Percentiles rank a stretch among this genome's conserved stretches.
These are phyloP conservation scores for Amphiprion percula DNA, from an alignment of 2,113 vertebrate genomes.

Conservation along the genomic window DNA sequence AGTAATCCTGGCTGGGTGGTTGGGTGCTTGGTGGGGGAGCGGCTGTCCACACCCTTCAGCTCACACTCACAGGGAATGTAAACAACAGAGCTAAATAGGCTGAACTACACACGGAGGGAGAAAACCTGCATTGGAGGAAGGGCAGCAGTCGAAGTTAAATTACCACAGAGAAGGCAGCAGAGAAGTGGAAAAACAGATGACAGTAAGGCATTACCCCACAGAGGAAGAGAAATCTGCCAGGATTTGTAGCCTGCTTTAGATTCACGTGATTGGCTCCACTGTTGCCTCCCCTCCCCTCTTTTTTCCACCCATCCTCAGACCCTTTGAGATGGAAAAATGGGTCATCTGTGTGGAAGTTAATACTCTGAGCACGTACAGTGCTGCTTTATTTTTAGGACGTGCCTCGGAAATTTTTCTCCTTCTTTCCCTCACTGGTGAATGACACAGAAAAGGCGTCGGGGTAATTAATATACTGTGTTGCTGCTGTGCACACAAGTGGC, in stretches of 20 bases:
- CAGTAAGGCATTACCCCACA: constrained; percentile 65
- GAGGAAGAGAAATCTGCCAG: constrained; percentile 73
- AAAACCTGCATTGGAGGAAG: constrained; percentile 42
- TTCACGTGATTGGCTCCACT: constrained; percentile 74
- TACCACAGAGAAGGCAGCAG: constrained; percentile 25
- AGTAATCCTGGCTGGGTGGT: constrained; percentile 39
- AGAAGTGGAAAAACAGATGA: constrained; percentile 74
- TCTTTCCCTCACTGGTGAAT: constrained; percentile 59
- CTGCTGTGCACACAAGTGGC: constrained; percentile 57
- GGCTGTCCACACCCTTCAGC: constrained; percentile 59
- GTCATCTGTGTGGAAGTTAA: constrained; percentile 83
- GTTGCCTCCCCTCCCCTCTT: constrained; percentile 16
- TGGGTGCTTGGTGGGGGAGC: constrained; percentile 20
- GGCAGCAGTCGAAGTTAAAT: constrained; percentile 47
- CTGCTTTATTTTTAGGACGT: constrained; percentile 84
- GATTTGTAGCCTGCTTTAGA: constrained; percentile 80
- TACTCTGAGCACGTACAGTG: constrained; percentile 79
- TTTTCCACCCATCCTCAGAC: constrained; percentile 74
- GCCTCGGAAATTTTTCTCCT: constrained; percentile 67
- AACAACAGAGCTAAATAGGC: constrained; percentile 73
- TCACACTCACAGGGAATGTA: constrained; percentile 72
- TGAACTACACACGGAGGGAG: constrained; percentile 17
- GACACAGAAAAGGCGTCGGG: constrained; percentile 59
- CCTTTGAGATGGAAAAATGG: constrained; percentile 84
- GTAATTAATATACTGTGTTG: constrained; percentile 77